Evolutionary conservation across 2,797 vertebrate species (phyloP), one percentile per base, ranked within the genome.

Genomic region (Hydrolagus colliei): DNA sequence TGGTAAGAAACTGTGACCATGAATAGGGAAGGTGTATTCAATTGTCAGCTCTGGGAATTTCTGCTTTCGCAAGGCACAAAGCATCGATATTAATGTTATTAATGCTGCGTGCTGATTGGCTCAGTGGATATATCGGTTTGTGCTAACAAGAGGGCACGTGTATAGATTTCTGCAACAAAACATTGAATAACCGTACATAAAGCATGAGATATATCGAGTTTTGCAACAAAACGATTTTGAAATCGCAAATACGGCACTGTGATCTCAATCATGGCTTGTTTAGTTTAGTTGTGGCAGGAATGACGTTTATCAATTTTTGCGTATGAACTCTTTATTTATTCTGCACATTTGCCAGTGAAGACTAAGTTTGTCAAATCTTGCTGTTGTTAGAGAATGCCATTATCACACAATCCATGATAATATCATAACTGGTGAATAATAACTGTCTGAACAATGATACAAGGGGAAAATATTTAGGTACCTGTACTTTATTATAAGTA

Each of bases 1-100:
- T 59, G 86, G 86, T 22, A 86, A 20, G 22, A 86, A 86, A 82
- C 86, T 82, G 75, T 73, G 77, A 2, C 76, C 77, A 3, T 78
- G 18, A n/a, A 82, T 79, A 16, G 86, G 67, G 82, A 82, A 82
- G 65, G 4, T 61, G 77, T 84, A 63, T 7, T 8, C 5, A 9
- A 84, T 67, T 9, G 9, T 20, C 20, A 63, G 52, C 41, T 84
- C 16, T 41, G 79, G 79, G 14, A 63, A 63, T 18, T 9, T 4
- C n/a, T 84, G 52, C 20, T 22, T 61, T 2, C 27, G 62, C 79
- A 84, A 20, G 22, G 79, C 79, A 67, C 63, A 84, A 11, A 84
- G 52, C 59, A 84, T 84, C 9, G 79, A 84, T 0, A 84, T 27
- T 87, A 52, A 71, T 14, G 63, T 35, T 0, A 84, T 27, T 87